Base-by-base conservation (phyloP, 2,113 vertebrate genomes). In the Pachycephala philippinensis region DNA sequence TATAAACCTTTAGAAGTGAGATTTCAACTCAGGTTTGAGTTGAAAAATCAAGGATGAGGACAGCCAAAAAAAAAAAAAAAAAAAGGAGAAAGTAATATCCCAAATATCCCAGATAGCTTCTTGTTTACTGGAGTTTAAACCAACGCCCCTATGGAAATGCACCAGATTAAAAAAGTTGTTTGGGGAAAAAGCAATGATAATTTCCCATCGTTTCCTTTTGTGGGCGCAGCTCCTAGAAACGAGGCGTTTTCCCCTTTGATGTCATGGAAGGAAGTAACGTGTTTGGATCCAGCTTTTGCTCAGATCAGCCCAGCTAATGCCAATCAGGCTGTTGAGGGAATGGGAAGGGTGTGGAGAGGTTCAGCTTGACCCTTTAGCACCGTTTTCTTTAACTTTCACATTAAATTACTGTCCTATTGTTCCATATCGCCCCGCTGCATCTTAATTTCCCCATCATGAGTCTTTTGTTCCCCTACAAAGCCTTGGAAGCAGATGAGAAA, bases 281-380 rank as follows among this genome's bases (percentile, higher is more conserved):
- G 57, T 93, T 93, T 56, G 18, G 42, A 31, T n/a, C 8, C 49
- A 68, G 71, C 56, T 83, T 82, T 33, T 74, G 40, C 69, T 86
- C 60, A 9, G 33, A 59, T 44, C 63, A 84, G 53, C 44, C 45
- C 39, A 47, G 54, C 27, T n/a, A 28, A 45, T 50, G 59, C 30
- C 69, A 84, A 9, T 89, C 70, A 81, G 91, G 72, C 66, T 5
- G 10, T 30, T 17, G 56, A 61, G 84, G 61, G 86, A 76, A 91
- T 79, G 3, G 95, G 86, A 93, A 96, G 96, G 97, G 96, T 81
- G 96, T 91, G 96, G 93, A 56, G 86, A 90, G 64, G 45, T 92
- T 94, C 83, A 61, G 10, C 31, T 77, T 87, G 65, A 91, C 83
- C 44, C 93, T 60, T 90, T 26, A 61, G 56, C 53, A 42, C 84